Evolutionary conservation across 2,797 vertebrate genomes (phyloP).

Genomic region (Sitta carolinensis): DNA sequence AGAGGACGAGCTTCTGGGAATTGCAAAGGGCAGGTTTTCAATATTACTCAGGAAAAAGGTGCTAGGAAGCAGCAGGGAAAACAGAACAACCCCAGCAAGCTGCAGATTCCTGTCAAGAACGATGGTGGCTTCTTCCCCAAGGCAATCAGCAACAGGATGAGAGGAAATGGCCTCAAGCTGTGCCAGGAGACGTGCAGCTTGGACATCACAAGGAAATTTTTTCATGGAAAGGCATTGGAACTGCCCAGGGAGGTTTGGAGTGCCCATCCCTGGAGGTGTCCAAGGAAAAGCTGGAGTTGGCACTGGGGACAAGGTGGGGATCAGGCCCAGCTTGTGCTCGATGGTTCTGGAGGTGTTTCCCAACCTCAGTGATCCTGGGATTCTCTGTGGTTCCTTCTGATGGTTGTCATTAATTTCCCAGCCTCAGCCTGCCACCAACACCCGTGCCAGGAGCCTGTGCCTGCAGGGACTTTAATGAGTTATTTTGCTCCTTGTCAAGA

Average conservation of each 20-base stretch:
- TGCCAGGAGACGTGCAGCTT: not conserved
- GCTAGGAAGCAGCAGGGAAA: not conserved
- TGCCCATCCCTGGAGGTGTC: not conserved
- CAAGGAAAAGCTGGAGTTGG: not conserved
- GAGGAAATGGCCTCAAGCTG: not conserved
- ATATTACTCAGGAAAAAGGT: not conserved
- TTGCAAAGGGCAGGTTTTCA: not conserved
- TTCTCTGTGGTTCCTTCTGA: not conserved
- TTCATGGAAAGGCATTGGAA: not conserved
- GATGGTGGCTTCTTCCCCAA: not conserved
- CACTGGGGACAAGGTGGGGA: not conserved
- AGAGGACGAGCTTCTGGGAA: not conserved
- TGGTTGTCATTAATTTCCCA: not conserved
- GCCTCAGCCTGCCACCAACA: not conserved
- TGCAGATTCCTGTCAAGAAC: not conserved
- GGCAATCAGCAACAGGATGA: no score
- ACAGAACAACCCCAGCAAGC: not conserved
- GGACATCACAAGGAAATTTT: not conserved
- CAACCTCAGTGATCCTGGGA: fast-evolving
- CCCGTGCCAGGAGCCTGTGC: not conserved
- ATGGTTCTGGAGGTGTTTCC: not conserved
- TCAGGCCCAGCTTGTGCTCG: fast-evolving
- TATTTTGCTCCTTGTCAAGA: not conserved
- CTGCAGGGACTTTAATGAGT: not conserved
- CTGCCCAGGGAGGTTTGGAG: not conserved